phyloP scores from a whole-genome alignment of 2,797 vertebrate species.

The Lepidocolaptes lacrymiger region DNA sequence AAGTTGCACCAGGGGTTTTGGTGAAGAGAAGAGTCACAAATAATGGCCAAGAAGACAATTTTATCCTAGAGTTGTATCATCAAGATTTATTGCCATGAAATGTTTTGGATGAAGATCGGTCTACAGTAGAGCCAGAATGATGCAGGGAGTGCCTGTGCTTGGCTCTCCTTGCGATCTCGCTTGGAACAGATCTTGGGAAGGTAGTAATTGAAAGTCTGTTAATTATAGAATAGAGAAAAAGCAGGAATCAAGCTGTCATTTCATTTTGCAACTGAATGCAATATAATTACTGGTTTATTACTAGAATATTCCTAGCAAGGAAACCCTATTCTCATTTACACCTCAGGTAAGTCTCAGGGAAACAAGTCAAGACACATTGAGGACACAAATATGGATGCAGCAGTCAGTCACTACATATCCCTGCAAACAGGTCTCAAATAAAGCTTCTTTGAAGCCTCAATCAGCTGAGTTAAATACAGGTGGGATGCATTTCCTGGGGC shows the following conservation, averaged over 20 bases:
- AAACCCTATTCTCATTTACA: neutral
- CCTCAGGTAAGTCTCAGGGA: neutral
- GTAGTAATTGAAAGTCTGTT: conserved; percentile 23
- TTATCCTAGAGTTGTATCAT: neutral
- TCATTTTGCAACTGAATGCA: conserved; percentile 28
- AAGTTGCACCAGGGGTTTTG: neutral
- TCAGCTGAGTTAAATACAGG: neutral
- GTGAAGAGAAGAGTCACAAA: neutral
- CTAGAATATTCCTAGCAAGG: neutral
- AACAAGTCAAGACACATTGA: neutral
- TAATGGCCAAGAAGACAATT: neutral
- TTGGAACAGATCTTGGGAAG: neutral
- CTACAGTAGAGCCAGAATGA: neutral
- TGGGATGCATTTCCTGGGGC: rapidly evolving
- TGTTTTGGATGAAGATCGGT: neutral
- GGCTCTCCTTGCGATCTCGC: neutral
- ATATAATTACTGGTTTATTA: conserved; percentile 23
- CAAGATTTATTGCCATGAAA: neutral
- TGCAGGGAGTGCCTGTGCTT: neutral
- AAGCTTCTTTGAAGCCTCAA: neutral
- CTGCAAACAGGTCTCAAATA: neutral
- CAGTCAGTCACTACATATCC: neutral
- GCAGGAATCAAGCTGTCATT: conserved; percentile 24
- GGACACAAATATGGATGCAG: neutral
- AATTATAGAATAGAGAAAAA: conserved; percentile 23